These are phyloP conservation scores for Drosophila greeni DNA, from an alignment of 2,888 invertebrate genomes.

Conservation along the genomic window DNA sequence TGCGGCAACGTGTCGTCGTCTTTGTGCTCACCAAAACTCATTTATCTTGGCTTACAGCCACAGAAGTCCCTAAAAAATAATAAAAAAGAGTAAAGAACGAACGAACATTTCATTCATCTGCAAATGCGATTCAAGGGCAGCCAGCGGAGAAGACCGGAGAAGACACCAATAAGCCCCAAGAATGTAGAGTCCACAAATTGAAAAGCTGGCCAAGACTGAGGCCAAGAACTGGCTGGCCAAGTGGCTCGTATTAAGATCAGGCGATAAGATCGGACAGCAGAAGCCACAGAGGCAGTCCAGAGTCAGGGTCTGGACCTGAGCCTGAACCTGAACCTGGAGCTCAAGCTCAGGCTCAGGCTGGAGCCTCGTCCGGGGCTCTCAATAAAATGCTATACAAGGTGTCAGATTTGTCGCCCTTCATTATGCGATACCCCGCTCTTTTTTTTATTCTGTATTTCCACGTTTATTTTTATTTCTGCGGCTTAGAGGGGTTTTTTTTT, in stretches of 20 bases:
- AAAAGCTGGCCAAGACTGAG: slow-evolving; percentile 44
- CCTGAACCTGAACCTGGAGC: background rate
- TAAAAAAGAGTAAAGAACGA: slow-evolving; percentile 17
- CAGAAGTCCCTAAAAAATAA: slow-evolving; percentile 12
- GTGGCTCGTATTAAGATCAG: slow-evolving; percentile 77
- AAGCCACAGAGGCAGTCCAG: slow-evolving; percentile 46
- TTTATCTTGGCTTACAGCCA: slow-evolving; percentile 69
- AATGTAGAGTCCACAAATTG: slow-evolving; percentile 68
- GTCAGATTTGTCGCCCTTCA: slow-evolving; percentile 79
- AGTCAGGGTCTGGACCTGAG: background rate
- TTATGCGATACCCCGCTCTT: slow-evolving; percentile 64
- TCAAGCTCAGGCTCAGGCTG: background rate
- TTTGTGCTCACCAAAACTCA: slow-evolving; percentile 74
- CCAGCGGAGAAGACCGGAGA: slow-evolving; percentile 18
- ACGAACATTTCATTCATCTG: slow-evolving; percentile 68
- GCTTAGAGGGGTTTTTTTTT: slow-evolving; percentile 44
- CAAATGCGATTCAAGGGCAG: slow-evolving; percentile 63
- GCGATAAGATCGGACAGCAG: slow-evolving; percentile 76
- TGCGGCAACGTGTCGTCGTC: slow-evolving; percentile 69
- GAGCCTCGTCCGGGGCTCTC: slow-evolving; percentile 57
- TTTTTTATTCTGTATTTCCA: background rate
- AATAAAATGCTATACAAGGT: slow-evolving; percentile 78
- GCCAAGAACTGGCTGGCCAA: slow-evolving; percentile 51
- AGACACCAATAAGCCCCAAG: slow-evolving; percentile 67
- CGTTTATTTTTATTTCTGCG: slow-evolving; percentile 50